Evolutionary conservation across 2,113 vertebrate species (phyloP), one percentile per base, ranked within the genome.

Genomic region (Ophthalmotilapia sp.): DNA sequence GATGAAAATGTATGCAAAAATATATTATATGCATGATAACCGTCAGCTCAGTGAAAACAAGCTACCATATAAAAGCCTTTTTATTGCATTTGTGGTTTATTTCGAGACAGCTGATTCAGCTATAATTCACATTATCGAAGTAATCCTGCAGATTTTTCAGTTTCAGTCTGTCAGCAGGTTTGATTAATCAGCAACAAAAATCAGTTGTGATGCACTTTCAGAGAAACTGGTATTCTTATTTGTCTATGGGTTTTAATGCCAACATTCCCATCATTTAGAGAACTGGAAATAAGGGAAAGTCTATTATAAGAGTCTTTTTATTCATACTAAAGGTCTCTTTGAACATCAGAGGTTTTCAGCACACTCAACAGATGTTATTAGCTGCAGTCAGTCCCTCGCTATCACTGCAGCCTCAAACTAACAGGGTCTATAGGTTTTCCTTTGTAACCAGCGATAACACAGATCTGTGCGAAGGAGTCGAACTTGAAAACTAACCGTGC

Each of bases 321-420:
- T 75, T 47, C 15, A 5, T 23, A 15, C 65, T 45, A 45, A 73
- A 42, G n/a, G 0, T 23, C 38, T 70, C 38, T 42, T 26, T 26
- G 65, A 70, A 45, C 65, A 73, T 26, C 38, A 70, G 36, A 73
- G 38, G 13, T 26, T 70, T 45, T 42, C 38, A 45, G 13, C 38
- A 42, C 38, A 9, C 38, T 70, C 5, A 1, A 15, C 0, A 42
- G 1, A 23, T 2, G 65, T 42, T 70, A 23, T 42, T 42, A 70
- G 65, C 38, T 42, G 14, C 56, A 60, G 56, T 60, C 7, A 60
- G 56, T 58, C 56, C 26, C 26, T 31, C 1, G 12, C 62, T 70
- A 15, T 42, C n/a, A 21, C 36, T 23, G 36, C 62, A 70, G 36
- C n/a, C 11, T 10, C 4, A 15, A 45, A 23, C 21, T 26, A 73